Evolutionary conservation across 2,797 vertebrate genomes (phyloP), one percentile per base, ranked within the genome.

Genomic region (Hydrocynus forskahlii): DNA sequence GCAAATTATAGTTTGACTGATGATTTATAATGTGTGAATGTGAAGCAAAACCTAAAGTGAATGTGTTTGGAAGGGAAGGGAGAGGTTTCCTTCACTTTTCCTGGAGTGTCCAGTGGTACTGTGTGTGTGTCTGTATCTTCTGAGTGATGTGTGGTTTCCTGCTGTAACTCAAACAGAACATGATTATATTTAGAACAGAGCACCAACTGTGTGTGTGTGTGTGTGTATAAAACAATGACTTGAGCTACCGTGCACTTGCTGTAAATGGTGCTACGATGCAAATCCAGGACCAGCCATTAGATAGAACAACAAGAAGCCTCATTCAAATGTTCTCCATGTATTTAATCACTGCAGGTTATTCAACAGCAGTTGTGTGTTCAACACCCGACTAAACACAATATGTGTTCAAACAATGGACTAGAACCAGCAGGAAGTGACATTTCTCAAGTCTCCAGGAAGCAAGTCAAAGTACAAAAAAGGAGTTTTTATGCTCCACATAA

Each of bases 11-110:
- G 8, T 12, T 48, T 62, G 23, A 43, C 35, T 60, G 6, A 14
- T 48, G 69, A 16, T 16, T 8, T 35, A 12, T 10, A 66, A 23
- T 16, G n/a, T 62, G 19, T 3, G 35, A 38, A 19, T 12, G 55
- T 59, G 7, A 21, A 23, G 4, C 23, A 10, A 8, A 25, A 23
- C 9, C 29, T 21, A 38, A 29, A 17, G 21, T 6, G 21, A 60
- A 17, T 70, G 21, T 23, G 14, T 63, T 57, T 79, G 69, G 82
- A 54, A 5, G 25, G 25, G 62, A 60, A 83, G 73, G 50, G 78
- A 62, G 62, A 50, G 69, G 75, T 50, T 84, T 83, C 78, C 82
- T 72, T 40, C 13, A 38, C 14, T 19, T 78, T 86, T 84, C 78
- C 85, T 85, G 52, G n/a, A 50, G 72, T 63, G 57, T 23, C 14